Evolutionary conservation across 2,113 vertebrate species (phyloP).

Genomic region (Eublepharis macularius): DNA sequence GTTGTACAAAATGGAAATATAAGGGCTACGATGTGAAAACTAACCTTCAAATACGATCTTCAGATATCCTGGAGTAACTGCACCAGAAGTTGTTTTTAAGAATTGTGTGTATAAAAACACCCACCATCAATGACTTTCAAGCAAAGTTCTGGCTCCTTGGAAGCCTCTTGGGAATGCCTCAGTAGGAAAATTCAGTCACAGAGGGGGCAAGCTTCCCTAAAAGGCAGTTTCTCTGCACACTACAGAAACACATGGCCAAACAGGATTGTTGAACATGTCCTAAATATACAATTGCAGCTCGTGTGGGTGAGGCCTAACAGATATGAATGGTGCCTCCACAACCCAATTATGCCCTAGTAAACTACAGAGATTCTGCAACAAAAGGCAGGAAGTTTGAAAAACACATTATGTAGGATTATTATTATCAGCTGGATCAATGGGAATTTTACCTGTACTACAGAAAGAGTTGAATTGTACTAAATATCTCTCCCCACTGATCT

Average conservation of each 20-base stretch:
- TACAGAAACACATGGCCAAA: background rate
- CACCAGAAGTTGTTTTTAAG: background rate
- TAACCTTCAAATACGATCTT: background rate
- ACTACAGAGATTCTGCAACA: background rate
- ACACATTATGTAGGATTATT: background rate
- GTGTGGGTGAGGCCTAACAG: background rate
- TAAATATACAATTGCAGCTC: background rate
- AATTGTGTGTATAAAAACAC: rapidly evolving
- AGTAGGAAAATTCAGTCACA: background rate
- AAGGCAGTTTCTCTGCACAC: background rate
- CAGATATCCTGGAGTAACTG: background rate
- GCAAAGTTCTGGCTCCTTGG: no score
- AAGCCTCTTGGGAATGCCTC: background rate
- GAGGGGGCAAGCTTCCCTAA: background rate
- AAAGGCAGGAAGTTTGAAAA: background rate
- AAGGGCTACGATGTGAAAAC: background rate
- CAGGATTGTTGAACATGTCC: background rate
- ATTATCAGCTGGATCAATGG: background rate
- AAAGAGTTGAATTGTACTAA: background rate
- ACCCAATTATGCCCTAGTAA: background rate
- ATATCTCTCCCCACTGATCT: background rate
- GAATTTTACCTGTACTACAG: background rate
- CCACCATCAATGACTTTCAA: background rate
- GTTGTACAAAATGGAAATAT: background rate
- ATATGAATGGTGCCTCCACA: background rate